A percentile compares a stretch with the other conserved stretches of the same genome.
phyloP scores from a whole-genome alignment of 1,140 invertebrate genomes.

The Dendrolimus punctatus region DNA sequence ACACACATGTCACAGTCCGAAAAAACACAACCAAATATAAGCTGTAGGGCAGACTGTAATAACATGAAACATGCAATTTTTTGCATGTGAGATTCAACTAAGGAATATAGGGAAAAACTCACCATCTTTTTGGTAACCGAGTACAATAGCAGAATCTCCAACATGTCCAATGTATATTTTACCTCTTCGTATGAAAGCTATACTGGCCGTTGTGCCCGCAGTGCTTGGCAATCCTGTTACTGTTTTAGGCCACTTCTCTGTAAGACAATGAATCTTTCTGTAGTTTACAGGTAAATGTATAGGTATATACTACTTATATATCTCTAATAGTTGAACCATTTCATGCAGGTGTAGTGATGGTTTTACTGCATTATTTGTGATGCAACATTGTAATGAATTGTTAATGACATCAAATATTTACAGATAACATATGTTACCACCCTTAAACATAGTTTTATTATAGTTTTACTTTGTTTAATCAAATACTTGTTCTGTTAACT shows the following conservation, averaged over 20 bases:
- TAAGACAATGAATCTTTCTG: conserved; percentile 30
- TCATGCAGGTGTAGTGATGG: neutral
- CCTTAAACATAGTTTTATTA: no score
- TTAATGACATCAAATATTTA: no score
- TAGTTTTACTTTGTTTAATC: no score
- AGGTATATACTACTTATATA: neutral
- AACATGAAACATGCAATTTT: no score
- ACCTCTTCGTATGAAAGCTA: conserved; percentile 93
- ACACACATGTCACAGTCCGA: no score
- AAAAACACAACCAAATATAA: no score
- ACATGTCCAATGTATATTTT: conserved; percentile 99
- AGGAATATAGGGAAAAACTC: conserved; percentile 14
- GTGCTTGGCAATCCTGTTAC: conserved; percentile 94
- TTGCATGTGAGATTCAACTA: neutral
- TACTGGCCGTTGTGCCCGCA: conserved; percentile 95
- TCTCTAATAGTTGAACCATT: neutral
- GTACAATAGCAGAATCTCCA: conserved; percentile 95
- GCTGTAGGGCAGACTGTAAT: neutral
- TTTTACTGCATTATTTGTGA: no score
- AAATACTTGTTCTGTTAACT: no score
- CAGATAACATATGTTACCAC: no score
- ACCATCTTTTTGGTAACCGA: conserved; percentile 85
- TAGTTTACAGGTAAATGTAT: conserved; percentile 1
- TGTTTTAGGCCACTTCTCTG: conserved; percentile 96
- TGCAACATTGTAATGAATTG: no score